A percentile compares a stretch with the other conserved stretches of the same genome.
Conservation (phyloP, 2,113 vertebrate genomes). For the Nycticryphes semicollaris region DNA sequence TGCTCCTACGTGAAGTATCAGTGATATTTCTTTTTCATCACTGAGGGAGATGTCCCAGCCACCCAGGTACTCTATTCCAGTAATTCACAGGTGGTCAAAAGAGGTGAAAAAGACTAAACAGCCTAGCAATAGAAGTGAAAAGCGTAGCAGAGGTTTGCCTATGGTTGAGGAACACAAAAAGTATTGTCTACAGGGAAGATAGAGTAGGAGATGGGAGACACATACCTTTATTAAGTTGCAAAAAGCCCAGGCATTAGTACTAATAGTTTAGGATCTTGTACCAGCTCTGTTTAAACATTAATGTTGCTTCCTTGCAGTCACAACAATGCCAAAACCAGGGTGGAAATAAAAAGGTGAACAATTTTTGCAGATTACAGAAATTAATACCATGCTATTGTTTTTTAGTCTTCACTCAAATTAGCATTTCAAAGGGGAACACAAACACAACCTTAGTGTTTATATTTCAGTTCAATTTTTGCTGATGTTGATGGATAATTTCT, state of each 20-base stretch:
- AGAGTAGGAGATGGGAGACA: not conserved
- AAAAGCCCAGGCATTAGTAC: not conserved
- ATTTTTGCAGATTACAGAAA: not conserved
- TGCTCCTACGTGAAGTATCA: not conserved
- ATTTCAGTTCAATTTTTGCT: not conserved
- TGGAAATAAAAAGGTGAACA: not conserved
- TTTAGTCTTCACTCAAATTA: not conserved
- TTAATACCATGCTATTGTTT: not conserved
- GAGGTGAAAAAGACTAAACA: not conserved
- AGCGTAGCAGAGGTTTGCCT: not conserved
- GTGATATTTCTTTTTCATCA: not conserved
- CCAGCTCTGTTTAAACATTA: not conserved
- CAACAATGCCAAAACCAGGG: not conserved
- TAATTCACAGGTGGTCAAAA: not conserved
- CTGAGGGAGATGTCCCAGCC: not conserved
- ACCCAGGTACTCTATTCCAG: not conserved
- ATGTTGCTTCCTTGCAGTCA: not conserved
- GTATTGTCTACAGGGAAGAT: not conserved
- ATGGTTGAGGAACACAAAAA: not conserved
- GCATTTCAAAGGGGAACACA: not conserved
- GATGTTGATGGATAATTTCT: not conserved
- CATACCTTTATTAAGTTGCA: not conserved
- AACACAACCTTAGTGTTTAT: not conserved
- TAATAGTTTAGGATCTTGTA: not conserved
- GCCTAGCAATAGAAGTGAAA: not conserved